Conservation (phyloP, 2,113 vertebrate species). For the Phainopepla nitens region DNA sequence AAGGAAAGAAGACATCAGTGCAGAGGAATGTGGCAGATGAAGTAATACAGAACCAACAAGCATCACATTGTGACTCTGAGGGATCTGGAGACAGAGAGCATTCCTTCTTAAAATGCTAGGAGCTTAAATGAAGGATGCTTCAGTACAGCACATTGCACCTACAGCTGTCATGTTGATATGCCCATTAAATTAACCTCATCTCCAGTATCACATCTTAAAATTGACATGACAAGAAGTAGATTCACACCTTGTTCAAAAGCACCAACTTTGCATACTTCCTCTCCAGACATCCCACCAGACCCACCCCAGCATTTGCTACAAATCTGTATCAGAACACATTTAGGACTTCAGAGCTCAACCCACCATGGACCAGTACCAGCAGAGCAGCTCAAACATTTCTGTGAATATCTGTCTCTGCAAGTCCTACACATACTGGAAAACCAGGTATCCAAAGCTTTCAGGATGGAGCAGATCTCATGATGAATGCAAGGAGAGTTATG, state of each 20-base stretch:
- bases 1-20: conserved; percentile 7
- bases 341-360: background rate
- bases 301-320: background rate
- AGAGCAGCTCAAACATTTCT: background rate
- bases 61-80: background rate
- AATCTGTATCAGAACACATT: background rate
- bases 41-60: background rate
- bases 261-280: background rate
- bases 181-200: background rate
- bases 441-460: background rate
- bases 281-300: background rate
- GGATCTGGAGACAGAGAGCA: background rate
- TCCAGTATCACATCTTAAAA: background rate
- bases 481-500: background rate
- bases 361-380: background rate
- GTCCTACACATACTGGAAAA: background rate
- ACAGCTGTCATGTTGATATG: background rate
- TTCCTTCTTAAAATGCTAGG: background rate
- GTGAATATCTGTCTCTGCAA: background rate
- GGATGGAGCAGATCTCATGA: background rate
- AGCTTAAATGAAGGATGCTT: background rate
- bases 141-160: background rate
- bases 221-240: background rate
- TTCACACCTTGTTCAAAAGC: background rate
- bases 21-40: conserved; percentile 22